Evolutionary conservation across 2,888 invertebrate species (phyloP), one percentile per base, ranked within the genome.

Genomic region (Leuctra nigra): DNA sequence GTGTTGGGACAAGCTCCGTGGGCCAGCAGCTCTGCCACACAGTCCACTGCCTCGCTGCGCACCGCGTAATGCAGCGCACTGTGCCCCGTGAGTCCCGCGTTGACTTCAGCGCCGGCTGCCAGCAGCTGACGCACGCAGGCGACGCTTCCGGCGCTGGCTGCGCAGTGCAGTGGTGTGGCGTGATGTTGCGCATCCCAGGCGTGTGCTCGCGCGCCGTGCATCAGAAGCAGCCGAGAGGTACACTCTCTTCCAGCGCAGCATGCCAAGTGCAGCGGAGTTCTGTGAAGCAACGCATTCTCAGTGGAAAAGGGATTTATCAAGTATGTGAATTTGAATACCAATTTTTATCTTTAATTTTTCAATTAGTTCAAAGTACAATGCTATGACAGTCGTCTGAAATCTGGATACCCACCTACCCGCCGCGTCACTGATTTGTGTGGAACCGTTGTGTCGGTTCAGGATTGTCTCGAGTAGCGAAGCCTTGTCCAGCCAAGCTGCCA

Each of bases 41-140:
- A 90, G 61, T 86, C 84, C 55, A 79, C 75, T 11, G 84, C 82
- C 66, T 85, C 80, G 66, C 85, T 87, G 63, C 87, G 79, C 53
- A 91, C 89, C 1, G 93, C 93, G 69, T 87, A 90, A 69, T 91
- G 90, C 60, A 94, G 72, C 0, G 93, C 86, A 38, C 88, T 89
- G 61, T 48, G 18, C 9, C 81, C 80, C 54, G 68, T 64, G 20
- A 78, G 64, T 13, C 88, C 88, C 6, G 86, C 85, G 66, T 88
- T 84, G n/a, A 88, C 82, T 64, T 87, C 83, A n/a, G 90, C 90
- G 1, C 86, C 87, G 57, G 82, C 77, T 59, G 79, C 77, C 57
- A 91, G 73, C 61, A 93, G 69, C 63, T 82, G 71, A 72, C 82
- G 75, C 33, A 85, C 75, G 64, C 81, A 80, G 22, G 72, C 67